A percentile compares a stretch with the other conserved stretches of the same genome.
These are phyloP conservation scores for Pyrgilauda ruficollis DNA, from an alignment of 2,113 vertebrate genomes.

Conservation along the genomic window DNA sequence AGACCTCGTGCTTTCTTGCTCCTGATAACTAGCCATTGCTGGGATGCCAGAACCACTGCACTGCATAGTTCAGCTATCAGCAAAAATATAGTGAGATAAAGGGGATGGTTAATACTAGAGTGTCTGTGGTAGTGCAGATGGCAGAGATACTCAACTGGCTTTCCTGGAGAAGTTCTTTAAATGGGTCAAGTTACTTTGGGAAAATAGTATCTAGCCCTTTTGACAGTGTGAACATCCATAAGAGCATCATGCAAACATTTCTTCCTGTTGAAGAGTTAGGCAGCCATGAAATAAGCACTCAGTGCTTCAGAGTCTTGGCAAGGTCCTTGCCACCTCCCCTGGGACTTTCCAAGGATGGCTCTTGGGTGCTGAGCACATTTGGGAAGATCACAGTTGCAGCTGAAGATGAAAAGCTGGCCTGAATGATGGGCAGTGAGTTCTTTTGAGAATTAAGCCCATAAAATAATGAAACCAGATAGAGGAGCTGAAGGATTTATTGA, in stretches of 20 bases:
- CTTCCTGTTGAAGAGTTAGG: slow-evolving; percentile 1
- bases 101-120: slow-evolving; percentile 5
- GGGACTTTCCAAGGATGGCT: background rate
- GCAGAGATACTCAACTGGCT: slow-evolving; percentile 38
- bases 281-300: background rate
- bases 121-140: slow-evolving; percentile 47
- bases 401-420: background rate
- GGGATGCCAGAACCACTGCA: slow-evolving; percentile 65
- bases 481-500: slow-evolving; percentile 54
- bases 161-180: slow-evolving; percentile 36
- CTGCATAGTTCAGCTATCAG: slow-evolving; percentile 72
- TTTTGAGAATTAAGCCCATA: background rate
- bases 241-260: slow-evolving; percentile 11
- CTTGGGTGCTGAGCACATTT: background rate
- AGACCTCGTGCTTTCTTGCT: slow-evolving; percentile 61
- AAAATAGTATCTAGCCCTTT: slow-evolving; percentile 34
- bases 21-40: slow-evolving; percentile 67
- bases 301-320: background rate
- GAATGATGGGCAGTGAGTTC: background rate
- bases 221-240: slow-evolving; percentile 17
- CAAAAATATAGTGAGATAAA: slow-evolving; percentile 67
- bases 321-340: background rate
- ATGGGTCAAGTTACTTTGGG: slow-evolving; percentile 27
- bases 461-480: background rate
- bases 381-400: background rate